Percentiles rank a stretch among this genome's conserved stretches.
Evolutionary conservation across 2,113 vertebrate species (phyloP).

Genomic region (Maccullochella peelii): DNA sequence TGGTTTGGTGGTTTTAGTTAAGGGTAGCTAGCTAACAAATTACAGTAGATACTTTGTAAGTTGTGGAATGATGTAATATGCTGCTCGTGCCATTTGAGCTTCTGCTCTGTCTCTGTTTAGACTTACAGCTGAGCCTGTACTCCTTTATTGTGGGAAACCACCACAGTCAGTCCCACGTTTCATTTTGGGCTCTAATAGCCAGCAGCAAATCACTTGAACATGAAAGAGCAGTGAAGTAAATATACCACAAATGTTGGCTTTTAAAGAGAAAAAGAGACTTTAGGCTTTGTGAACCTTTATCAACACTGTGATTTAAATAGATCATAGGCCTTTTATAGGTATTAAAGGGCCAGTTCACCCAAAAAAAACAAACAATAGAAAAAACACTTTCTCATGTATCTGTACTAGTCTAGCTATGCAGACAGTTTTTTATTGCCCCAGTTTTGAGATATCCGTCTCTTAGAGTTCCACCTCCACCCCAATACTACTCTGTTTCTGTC

Average conservation of each 20-base stretch:
- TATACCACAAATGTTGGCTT: background rate
- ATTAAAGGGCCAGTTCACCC: background rate
- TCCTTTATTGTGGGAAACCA: background rate
- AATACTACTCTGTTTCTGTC: background rate
- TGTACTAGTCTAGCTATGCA: background rate
- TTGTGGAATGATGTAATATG: background rate
- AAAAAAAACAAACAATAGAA: background rate
- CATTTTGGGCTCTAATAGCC: background rate
- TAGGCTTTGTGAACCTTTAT: too few species aligned
- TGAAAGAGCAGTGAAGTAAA: background rate
- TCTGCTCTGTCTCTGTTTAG: slow-evolving; percentile 1
- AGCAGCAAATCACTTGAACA: background rate
- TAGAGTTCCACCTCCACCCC: background rate
- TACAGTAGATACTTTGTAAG: background rate
- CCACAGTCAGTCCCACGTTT: background rate
- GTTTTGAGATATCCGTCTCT: background rate
- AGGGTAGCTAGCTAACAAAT: too few species aligned
- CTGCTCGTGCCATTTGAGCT: background rate
- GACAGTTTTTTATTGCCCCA: background rate
- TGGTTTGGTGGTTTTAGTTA: background rate
- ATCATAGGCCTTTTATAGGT: background rate
- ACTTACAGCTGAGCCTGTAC: background rate
- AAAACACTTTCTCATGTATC: too few species aligned
- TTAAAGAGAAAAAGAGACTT: background rate
- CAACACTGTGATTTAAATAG: too few species aligned